Base-by-base conservation (phyloP, 2,888 invertebrate species). In the Spicauda simplicius region DNA sequence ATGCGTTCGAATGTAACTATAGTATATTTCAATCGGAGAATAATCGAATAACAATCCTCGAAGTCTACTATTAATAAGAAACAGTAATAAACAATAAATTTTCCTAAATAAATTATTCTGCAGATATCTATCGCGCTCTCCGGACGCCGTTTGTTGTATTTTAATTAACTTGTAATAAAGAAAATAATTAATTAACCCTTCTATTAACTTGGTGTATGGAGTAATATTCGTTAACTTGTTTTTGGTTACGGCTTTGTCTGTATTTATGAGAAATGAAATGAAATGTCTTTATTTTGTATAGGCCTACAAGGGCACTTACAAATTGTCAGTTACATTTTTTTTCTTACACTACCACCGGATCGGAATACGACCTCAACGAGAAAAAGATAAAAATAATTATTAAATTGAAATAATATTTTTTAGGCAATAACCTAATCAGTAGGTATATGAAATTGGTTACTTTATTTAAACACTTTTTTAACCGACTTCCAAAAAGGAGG, bases 91-190 rank as follows among this genome's bases (percentile, higher is more conserved):
- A 64, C 57, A 64, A 57, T 73, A 70, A 75, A 73, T 74, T 71
- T 69, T 64, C 70, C 69, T 61, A 66, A 75, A 65, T 72, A 72
- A 77, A 74, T 76, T 73, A 72, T 73, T 75, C 72, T 18, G 57
- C 54, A 67, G 72, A 73, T 71, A 76, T 73, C 72, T 71, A 76
- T 73, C 71, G 73, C 69, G 55, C 18, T 53, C 19, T 50, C 65
- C 30, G 65, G 54, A 59, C 45, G 71, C 71, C 72, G 72, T 73
- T 75, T 73, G 76, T 72, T 75, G 74, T 71, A 72, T 74, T 77
- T 76, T 75, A 76, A 77, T 77, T 76, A 76, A 75, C 70, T 72
- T 72, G 70, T 77, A 73, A 75, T 77, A 77, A 75, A 74, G 72
- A 74, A 75, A 73, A 75, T 77, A 74, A 78, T 77, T 76, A 78